A percentile compares a stretch with the other conserved stretches of the same genome.
phyloP scores from a whole-genome alignment of 2,113 vertebrate species.

The Lepus europaeus region DNA sequence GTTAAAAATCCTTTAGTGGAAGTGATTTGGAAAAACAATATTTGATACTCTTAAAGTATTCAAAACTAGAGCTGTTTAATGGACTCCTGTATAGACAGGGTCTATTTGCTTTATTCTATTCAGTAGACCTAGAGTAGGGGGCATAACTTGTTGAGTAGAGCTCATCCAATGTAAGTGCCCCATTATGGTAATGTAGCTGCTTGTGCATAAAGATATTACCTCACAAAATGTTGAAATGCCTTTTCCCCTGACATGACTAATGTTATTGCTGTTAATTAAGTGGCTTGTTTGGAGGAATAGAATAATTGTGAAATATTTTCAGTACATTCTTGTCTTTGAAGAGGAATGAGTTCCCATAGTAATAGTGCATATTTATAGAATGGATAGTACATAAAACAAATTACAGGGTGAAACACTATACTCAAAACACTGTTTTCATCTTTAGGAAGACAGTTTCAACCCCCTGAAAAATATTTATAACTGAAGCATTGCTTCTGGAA shows the following conservation, averaged over 20 bases:
- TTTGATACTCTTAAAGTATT: conserved; percentile 15
- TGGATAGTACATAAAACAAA: conserved; percentile 62
- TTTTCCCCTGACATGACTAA: conserved; percentile 65
- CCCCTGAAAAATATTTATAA: conserved; percentile 59
- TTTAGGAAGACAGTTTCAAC: conserved; percentile 61
- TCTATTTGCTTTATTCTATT: conserved; percentile 29
- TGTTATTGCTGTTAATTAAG: conserved; percentile 77
- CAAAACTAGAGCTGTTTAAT: not conserved
- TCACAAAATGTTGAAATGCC: conserved; percentile 57
- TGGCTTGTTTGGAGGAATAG: conserved; percentile 69
- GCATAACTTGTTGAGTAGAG: not conserved
- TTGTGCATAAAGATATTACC: conserved; percentile 48
- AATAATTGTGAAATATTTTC: conserved; percentile 74
- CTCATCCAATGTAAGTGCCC: not conserved
- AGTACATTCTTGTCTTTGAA: conserved; percentile 69
- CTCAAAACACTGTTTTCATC: conserved; percentile 66
- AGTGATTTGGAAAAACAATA: not conserved
- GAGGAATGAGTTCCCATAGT: conserved; percentile 69
- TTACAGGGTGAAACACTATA: conserved; percentile 50
- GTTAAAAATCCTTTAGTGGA: conserved; percentile 40
- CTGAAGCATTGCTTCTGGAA: conserved; percentile 45
- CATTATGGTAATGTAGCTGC: conserved; percentile 27
- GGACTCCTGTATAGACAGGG: not conserved
- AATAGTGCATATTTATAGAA: conserved; percentile 69
- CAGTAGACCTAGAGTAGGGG: not conserved